Conservation (phyloP, 2,888 invertebrate genomes). For the Tridacna crocea region DNA sequence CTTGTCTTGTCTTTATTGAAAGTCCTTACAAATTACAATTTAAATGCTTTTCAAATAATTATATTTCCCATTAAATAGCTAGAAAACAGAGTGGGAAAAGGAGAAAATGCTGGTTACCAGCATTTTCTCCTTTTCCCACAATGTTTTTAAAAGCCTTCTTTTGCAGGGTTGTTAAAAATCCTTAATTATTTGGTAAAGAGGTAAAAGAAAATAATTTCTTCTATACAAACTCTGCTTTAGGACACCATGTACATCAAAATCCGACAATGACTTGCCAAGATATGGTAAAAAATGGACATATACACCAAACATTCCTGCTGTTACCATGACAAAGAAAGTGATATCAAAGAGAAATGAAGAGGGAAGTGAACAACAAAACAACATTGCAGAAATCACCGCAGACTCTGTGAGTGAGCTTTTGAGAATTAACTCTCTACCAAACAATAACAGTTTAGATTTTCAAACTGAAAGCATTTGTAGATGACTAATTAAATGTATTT, state of each 20-base stretch:
- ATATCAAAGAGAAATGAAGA: neutral
- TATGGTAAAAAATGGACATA: constrained; percentile 78
- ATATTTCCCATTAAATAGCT: no score
- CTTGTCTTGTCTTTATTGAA: no score
- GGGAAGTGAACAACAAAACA: neutral
- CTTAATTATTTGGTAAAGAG: neutral
- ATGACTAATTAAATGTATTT: no score
- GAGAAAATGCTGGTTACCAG: neutral
- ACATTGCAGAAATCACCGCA: constrained; percentile 14
- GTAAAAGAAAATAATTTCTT: neutral
- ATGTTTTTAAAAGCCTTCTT: neutral
- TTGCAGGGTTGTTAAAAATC: neutral
- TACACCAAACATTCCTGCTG: constrained; percentile 50
- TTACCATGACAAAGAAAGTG: constrained; percentile 4
- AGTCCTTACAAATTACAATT: no score
- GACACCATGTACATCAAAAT: constrained; percentile 76
- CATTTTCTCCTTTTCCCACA: neutral
- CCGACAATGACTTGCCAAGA: constrained; percentile 79
- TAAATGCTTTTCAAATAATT: no score
- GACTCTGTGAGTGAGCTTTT: constrained; percentile 24
- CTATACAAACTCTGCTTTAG: constrained; percentile 58
- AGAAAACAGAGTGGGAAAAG: neutral
- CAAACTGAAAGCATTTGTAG: no score
- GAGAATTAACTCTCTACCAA: no score
- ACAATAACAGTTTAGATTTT: no score